Base-by-base conservation (phyloP, 2,888 invertebrate species). In the Sabatieria punctata region DNA sequence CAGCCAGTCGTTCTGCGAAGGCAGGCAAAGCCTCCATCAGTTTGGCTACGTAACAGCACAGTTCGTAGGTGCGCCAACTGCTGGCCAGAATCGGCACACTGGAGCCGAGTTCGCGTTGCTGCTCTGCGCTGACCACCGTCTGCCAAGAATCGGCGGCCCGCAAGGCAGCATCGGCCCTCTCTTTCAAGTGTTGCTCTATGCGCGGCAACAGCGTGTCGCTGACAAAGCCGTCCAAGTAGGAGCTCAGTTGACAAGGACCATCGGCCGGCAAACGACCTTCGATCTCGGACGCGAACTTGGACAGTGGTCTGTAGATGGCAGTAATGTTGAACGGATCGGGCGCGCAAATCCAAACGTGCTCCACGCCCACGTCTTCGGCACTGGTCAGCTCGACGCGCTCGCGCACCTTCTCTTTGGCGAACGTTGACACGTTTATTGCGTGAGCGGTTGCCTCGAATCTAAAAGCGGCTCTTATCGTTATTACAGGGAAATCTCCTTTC, bases 201-300 rank as follows among this genome's bases (percentile, higher is more conserved):
- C 56, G 41, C 37, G 60, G 58, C 52, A 84, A 75, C 70, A 85
- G 91, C 6, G 80, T 80, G 57, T 83, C 80, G 55, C 81, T 80
- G 23, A 89, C 80, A 68, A 86, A 85, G 65, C 85, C 81, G 41
- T 79, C 78, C 46, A 91, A 71, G 68, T 86, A 89, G 52, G 78
- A 78, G 60, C 84, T 80, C 47, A 60, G 47, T 41, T 53, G 48
- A 30, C 58, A 55, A 3, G 52, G 54, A 19, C 13, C 23, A 13
- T 11, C 27, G 11, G 25, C 27, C 18, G 6, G 4, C 8, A 4
- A 2, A 6, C 6, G 25, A 11, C 26, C 41, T 4, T 89, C 88
- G 52, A 89, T 80, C 66, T 88, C 82, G 46, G 78, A 77, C 52
- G 85, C 79, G 56, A 89, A 83, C 49, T 76, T 75, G 71, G 81